phyloP scores from a whole-genome alignment of 2,113 vertebrate species.

The Scomber colias region DNA sequence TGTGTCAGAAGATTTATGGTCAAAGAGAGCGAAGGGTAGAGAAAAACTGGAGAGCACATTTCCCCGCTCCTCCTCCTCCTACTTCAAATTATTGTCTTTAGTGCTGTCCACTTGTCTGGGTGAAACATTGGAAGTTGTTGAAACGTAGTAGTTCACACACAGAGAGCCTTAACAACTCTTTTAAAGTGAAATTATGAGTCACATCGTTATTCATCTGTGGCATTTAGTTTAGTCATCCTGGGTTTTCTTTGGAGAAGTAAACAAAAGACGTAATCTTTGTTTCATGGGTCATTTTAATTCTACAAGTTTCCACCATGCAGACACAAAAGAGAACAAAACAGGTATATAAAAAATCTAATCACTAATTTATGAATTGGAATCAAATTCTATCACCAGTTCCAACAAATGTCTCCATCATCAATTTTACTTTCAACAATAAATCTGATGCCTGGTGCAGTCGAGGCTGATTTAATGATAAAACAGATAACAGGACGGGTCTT shows the following conservation, averaged over 20 bases:
- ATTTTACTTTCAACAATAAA: constrained; percentile 24
- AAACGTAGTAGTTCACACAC: constrained; percentile 44
- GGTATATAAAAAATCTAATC: background rate
- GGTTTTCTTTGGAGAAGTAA: constrained; percentile 24
- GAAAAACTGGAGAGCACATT: constrained; percentile 73
- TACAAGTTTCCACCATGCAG: background rate
- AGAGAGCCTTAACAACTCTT: constrained; percentile 45
- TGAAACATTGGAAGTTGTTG: constrained; percentile 65
- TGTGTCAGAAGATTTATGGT: constrained; percentile 87
- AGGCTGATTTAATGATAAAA: constrained; percentile 64
- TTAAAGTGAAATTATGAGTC: constrained; percentile 55
- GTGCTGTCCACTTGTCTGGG: constrained; percentile 70
- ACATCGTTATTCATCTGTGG: constrained; percentile 47
- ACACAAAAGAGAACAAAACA: background rate
- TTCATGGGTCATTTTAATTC: background rate
- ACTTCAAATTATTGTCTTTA: constrained; percentile 83
- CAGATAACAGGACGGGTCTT: constrained; percentile 63
- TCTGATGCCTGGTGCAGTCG: constrained; percentile 23
- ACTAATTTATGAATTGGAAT: background rate
- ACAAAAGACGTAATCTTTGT: background rate
- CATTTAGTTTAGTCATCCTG: constrained; percentile 2
- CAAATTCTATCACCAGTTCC: background rate
- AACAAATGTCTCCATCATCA: constrained; percentile 11
- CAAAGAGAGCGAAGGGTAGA: constrained; percentile 70
- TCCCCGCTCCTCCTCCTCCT: constrained; percentile 61